Conservation (phyloP, 2,888 invertebrate genomes). For the Hypomecis punctinalis region DNA sequence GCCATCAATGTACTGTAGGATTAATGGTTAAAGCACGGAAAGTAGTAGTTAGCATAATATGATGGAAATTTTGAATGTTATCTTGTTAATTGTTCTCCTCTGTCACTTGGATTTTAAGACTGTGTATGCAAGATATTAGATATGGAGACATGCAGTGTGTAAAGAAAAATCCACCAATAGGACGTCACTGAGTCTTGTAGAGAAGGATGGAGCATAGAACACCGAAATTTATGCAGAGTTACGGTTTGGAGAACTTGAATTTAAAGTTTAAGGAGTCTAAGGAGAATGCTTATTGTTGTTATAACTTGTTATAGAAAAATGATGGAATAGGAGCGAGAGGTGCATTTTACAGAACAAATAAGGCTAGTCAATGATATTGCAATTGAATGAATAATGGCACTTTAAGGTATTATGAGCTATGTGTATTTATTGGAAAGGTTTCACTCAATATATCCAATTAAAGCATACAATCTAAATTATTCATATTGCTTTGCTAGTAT, state of each 20-base stretch:
- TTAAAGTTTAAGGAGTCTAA: slow-evolving; percentile 10
- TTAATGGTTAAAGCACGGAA: slow-evolving; percentile 14
- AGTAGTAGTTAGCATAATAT: slow-evolving; percentile 1
- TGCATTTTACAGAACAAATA: slow-evolving; percentile 58
- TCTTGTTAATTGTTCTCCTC: background rate
- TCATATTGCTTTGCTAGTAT: slow-evolving; percentile 61
- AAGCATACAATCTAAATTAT: slow-evolving; percentile 9
- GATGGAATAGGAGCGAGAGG: slow-evolving; percentile 43
- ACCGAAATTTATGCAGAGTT: background rate
- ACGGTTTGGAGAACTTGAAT: slow-evolving; percentile 1
- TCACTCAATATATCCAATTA: slow-evolving; percentile 11
- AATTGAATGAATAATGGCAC: slow-evolving; percentile 35
- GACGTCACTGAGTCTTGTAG: no score
- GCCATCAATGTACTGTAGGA: slow-evolving; percentile 41
- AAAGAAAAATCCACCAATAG: no score
- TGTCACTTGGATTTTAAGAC: background rate
- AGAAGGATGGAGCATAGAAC: background rate
- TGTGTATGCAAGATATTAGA: no score
- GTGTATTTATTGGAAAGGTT: slow-evolving; percentile 29
- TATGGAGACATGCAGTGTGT: no score
- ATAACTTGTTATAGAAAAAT: slow-evolving; percentile 13
- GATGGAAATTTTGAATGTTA: slow-evolving; percentile 9
- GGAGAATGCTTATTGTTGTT: slow-evolving; percentile 9
- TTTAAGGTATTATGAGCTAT: slow-evolving; percentile 16
- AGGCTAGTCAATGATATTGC: slow-evolving; percentile 69